These are phyloP conservation scores for Cuniculus paca DNA, from an alignment of 2,797 vertebrate genomes.

Conservation along the genomic window DNA sequence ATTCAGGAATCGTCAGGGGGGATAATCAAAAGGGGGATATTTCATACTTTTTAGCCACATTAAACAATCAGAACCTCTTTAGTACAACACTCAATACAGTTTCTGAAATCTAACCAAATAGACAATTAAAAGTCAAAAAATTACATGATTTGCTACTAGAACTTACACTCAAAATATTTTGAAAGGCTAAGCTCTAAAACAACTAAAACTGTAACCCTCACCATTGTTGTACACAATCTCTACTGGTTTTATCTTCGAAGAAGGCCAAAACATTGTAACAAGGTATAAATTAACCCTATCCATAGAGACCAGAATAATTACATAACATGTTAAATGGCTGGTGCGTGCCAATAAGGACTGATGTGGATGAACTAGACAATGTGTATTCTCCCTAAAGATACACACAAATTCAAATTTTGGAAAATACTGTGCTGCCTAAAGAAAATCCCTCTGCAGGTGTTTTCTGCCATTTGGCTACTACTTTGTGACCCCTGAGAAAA, in stretches of 20 bases:
- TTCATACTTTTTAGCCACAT: conserved; percentile 59
- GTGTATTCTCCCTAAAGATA: conserved; percentile 37
- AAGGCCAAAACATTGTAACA: conserved; percentile 29
- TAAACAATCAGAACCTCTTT: conserved; percentile 49
- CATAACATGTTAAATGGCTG: background rate
- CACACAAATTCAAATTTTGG: conserved; percentile 40
- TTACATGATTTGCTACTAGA: background rate
- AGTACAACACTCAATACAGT: conserved; percentile 51
- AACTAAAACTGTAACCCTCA: conserved; percentile 31
- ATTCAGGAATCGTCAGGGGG: too few relatives aligned
- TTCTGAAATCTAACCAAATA: conserved; percentile 53
- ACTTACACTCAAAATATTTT: conserved; percentile 32
- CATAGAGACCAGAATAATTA: background rate
- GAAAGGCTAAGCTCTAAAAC: conserved; percentile 47
- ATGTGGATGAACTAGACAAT: background rate
- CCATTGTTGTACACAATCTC: background rate
- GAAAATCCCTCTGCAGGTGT: background rate
- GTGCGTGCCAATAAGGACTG: background rate
- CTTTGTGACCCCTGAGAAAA: conserved; percentile 31
- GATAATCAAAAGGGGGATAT: conserved; percentile 32
- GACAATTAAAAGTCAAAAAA: conserved; percentile 48
- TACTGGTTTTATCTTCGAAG: conserved; percentile 49
- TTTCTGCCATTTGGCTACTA: conserved; percentile 50
- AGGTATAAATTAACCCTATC: background rate
- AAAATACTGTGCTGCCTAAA: conserved; percentile 37